Percentiles rank a stretch among this genome's conserved stretches.
phyloP scores from a whole-genome alignment of 23 tunicate genomes.

The Ciona savignyi region DNA sequence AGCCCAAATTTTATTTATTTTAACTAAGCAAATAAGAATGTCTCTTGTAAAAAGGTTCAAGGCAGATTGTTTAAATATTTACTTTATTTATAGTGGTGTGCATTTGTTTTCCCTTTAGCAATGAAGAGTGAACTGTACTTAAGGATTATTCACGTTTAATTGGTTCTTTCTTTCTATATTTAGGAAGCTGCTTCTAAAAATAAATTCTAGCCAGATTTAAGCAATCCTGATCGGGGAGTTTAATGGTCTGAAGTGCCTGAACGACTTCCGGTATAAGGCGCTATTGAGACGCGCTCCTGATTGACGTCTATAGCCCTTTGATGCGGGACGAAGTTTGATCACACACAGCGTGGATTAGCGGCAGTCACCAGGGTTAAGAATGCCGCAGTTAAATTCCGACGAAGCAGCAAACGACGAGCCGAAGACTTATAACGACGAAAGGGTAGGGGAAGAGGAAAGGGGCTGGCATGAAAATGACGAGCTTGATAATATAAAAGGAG shows the following conservation, averaged over 20 bases:
- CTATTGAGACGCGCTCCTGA: constrained; percentile 20
- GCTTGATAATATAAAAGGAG: constrained; percentile 60
- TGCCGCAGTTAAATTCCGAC: constrained; percentile 63
- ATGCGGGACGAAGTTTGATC: constrained; percentile 23
- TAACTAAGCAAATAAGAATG: too few species aligned
- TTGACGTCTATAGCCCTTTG: constrained; percentile 13
- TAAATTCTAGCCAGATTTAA: too few species aligned
- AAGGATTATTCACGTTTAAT: too few species aligned
- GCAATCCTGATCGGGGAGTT: too few species aligned
- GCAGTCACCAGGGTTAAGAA: neutral
- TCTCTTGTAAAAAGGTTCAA: too few species aligned
- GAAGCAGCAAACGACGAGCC: constrained; percentile 77
- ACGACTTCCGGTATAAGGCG: constrained; percentile 48
- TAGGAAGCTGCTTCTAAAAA: too few species aligned
- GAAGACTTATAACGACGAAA: constrained; percentile 57
- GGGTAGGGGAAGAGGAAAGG: constrained; percentile 19
- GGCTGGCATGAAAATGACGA: constrained; percentile 39
- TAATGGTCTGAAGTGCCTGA: neutral
- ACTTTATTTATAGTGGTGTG: too few species aligned
- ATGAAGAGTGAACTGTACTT: too few species aligned
- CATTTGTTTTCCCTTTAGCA: too few species aligned
- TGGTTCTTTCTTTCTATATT: too few species aligned
- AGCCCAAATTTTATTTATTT: too few species aligned
- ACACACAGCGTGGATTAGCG: neutral
- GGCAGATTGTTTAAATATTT: too few species aligned